Percentiles rank a stretch among this genome's conserved stretches.
Evolutionary conservation across 2,797 vertebrate genomes (phyloP).

Genomic region (Epinephelus awoara): DNA sequence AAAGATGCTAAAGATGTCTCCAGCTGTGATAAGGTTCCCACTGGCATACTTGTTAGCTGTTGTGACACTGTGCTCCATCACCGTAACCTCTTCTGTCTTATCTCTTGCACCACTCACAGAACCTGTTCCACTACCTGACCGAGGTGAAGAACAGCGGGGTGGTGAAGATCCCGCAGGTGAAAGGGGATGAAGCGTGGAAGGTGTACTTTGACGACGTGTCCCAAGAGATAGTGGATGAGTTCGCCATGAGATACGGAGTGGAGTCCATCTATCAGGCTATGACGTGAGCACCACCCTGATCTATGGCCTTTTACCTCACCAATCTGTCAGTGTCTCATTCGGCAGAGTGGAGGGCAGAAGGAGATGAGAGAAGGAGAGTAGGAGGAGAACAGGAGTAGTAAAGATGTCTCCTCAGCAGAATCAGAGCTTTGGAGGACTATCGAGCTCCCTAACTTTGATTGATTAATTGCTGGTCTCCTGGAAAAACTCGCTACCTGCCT

Average conservation of each 20-base stretch:
- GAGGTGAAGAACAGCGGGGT: constrained; percentile 92
- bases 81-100: constrained; percentile 32
- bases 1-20: not conserved
- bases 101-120: constrained; percentile 83
- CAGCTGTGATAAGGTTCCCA: constrained; percentile 9
- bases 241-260: constrained; percentile 97
- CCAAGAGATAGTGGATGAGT: constrained; percentile 99
- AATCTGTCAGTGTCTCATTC: constrained; percentile 78
- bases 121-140: constrained; percentile 96
- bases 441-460: constrained; percentile 68
- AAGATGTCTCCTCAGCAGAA: constrained; percentile 81
- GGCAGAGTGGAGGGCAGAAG: constrained; percentile 61
- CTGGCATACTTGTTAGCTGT: constrained; percentile 12
- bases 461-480: constrained; percentile 68
- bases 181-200: constrained; percentile 98
- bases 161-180: constrained; percentile 96
- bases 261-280: constrained; percentile 99
- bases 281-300: constrained; percentile 92
- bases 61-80: constrained; percentile 47
- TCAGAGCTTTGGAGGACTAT: constrained; percentile 66
- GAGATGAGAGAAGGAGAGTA: constrained; percentile 52
- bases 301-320: constrained; percentile 75
- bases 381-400: constrained; percentile 60
- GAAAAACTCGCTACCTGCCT: constrained; percentile 63
- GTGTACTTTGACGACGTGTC: constrained; percentile 96